Conservation (phyloP, 2,113 vertebrate species). For the Dromas ardeola region DNA sequence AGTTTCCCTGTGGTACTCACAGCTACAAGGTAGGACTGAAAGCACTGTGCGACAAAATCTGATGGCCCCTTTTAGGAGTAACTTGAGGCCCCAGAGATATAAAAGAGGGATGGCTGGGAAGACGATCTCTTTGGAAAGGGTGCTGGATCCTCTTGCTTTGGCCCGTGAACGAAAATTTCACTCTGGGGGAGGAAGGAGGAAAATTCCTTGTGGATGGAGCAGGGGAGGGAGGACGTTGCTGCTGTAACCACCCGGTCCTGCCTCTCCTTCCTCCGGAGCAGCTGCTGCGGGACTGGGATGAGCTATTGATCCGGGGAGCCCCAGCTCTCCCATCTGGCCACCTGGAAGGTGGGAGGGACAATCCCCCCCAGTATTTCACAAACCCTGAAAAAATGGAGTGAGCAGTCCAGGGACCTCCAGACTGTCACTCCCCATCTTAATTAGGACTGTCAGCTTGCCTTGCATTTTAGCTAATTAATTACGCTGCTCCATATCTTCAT, state of each 20-base stretch:
- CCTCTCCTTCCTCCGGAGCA: neutral
- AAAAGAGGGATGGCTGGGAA: neutral
- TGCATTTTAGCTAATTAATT: slow-evolving; percentile 18
- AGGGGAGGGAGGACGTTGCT: neutral
- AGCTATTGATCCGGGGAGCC: neutral
- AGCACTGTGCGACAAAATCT: rapidly evolving
- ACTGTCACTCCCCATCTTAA: neutral
- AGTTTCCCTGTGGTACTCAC: neutral
- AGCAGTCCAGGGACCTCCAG: neutral
- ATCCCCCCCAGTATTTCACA: neutral
- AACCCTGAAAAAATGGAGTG: neutral
- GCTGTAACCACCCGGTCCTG: neutral
- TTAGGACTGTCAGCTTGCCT: slow-evolving; percentile 31
- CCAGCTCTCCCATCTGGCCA: neutral
- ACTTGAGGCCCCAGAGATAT: neutral
- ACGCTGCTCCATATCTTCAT: neutral
- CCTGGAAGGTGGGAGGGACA: neutral
- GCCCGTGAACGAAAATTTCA: neutral
- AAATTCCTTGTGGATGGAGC: neutral
- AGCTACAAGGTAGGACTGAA: rapidly evolving
- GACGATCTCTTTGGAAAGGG: neutral
- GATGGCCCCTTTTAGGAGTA: neutral
- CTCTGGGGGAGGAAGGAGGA: neutral
- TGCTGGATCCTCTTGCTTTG: neutral
- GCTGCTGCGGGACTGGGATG: neutral